Base-by-base conservation (phyloP, 2,888 invertebrate species). In the Drosophila tripunctata region DNA sequence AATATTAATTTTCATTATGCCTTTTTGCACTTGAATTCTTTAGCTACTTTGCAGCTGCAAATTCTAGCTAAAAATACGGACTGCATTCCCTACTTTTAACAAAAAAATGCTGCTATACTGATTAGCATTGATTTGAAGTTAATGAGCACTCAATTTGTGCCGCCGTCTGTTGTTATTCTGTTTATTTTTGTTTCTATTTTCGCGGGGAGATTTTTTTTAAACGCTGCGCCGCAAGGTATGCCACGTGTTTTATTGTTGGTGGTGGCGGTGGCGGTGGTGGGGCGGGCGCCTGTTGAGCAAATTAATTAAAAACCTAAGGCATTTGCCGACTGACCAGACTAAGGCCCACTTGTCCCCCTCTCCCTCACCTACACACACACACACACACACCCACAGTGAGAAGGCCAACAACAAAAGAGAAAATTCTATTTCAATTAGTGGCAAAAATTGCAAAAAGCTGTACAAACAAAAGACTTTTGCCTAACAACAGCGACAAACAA, bases 391-490 rank as follows among this genome's bases (percentile, higher is more conserved):
- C n/a, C n/a, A n/a, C n/a, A n/a, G n/a, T n/a, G n/a, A n/a, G n/a
- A 56, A 51, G 54, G 45, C 12, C 69, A 71, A 78, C 63, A 83
- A 70, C 69, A 67, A 75, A 67, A 64, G 61, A 44, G 72, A 86
- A 86, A 84, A 86, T 84, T 86, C 87, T 86, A 83, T 84, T 84
- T 86, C 88, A 84, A 84, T 84, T 84, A 84, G 88, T 83, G 84
- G 75, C 57, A 86, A 88, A 87, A 84, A 83, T 83, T 87, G 75
- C 75, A 86, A 80, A 81, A 83, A 72, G 80, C 70, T 88, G 67
- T 58, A 60, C 75, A 83, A 88, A 88, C 87, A 88, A 88, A 83
- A 77, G 86, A 82, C 79, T 81, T 44, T 80, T 66, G 65, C 72
- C 58, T 69, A 81, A 57, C 80, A 73, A 73, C 66, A 61, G 57